These are phyloP conservation scores for Collichthys lucidus DNA, from an alignment of 2,113 vertebrate genomes.

Conservation along the genomic window DNA sequence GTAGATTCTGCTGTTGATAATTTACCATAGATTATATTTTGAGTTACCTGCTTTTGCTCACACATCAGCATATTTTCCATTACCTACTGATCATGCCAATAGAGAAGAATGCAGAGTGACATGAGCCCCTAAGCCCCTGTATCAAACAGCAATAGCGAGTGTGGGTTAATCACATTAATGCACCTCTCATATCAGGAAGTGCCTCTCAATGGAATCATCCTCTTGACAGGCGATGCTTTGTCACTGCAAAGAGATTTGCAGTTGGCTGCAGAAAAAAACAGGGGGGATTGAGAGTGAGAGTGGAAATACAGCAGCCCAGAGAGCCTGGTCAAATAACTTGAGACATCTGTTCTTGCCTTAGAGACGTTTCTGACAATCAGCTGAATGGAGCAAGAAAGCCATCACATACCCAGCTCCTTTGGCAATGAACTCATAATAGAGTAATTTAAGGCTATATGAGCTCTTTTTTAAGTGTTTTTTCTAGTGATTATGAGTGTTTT, in stretches of 20 bases:
- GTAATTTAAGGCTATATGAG: slow-evolving; percentile 31
- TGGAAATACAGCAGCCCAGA: slow-evolving; percentile 45
- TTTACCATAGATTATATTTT: slow-evolving; percentile 2
- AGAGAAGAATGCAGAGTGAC: slow-evolving; percentile 57
- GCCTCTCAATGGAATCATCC: slow-evolving; percentile 75
- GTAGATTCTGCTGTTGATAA: slow-evolving; percentile 4
- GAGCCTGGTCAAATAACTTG: slow-evolving; percentile 56
- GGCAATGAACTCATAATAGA: slow-evolving; percentile 17
- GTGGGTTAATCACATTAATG: slow-evolving; percentile 80
- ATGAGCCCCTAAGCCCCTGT: slow-evolving; percentile 59
- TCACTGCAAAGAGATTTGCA: slow-evolving; percentile 66
- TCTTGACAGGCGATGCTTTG: slow-evolving; percentile 75
- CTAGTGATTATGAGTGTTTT: slow-evolving; percentile 23
- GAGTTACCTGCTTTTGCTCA: slow-evolving; percentile 26
- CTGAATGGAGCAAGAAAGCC: slow-evolving; percentile 41
- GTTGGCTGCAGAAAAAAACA: slow-evolving; percentile 30
- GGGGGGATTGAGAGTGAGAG: slow-evolving; percentile 12
- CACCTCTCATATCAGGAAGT: slow-evolving; percentile 75
- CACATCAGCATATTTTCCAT: slow-evolving; percentile 45
- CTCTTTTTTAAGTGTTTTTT: slow-evolving; percentile 13
- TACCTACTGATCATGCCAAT: slow-evolving; percentile 66
- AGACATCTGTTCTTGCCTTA: slow-evolving; percentile 61
- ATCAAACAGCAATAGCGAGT: slow-evolving; percentile 67
- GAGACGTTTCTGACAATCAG: slow-evolving; percentile 56
- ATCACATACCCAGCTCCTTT: neutral